Evolutionary conservation across 1,140 invertebrate species (phyloP).

Genomic region (Hycleus phaleratus): DNA sequence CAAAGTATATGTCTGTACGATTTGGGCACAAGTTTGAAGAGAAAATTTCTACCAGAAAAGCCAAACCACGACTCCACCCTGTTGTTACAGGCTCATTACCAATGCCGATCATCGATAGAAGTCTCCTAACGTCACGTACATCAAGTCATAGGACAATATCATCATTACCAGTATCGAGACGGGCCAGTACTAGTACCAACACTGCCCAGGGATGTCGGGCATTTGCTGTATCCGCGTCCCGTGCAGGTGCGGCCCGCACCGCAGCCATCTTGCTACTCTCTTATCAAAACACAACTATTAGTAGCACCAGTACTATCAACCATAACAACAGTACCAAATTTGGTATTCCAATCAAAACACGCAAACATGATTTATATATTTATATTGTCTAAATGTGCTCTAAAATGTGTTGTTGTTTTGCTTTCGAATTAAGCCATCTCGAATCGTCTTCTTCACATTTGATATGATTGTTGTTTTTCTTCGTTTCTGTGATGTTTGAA

Average conservation of each 20-base stretch:
- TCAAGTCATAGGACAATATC: conserved; percentile 58
- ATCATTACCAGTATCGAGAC: conserved; percentile 47
- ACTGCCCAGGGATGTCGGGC: conserved; percentile 44
- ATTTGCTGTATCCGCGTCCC: conserved; percentile 61
- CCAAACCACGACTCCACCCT: not conserved
- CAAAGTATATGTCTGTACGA: too few relatives aligned
- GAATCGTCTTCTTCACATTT: too few relatives aligned
- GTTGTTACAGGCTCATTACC: conserved; percentile 38
- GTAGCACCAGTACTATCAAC: not conserved
- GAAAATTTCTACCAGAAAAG: too few relatives aligned
- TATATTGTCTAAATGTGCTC: too few relatives aligned
- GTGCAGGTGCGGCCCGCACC: conserved; percentile 80
- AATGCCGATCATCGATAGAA: conserved; percentile 37
- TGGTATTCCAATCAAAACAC: not conserved
- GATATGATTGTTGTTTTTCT: not conserved
- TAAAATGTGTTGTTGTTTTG: too few relatives aligned
- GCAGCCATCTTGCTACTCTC: conserved; percentile 86
- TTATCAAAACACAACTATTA: conserved; percentile 48
- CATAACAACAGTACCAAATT: conserved; percentile 5
- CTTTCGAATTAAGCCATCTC: too few relatives aligned
- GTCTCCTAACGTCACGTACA: conserved; percentile 53
- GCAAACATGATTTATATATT: too few relatives aligned
- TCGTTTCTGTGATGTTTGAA: not conserved
- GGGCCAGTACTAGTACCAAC: conserved; percentile 55
- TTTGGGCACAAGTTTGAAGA: too few relatives aligned